Conservation (phyloP, 2,888 invertebrate genomes). For the Julus scandinavius region DNA sequence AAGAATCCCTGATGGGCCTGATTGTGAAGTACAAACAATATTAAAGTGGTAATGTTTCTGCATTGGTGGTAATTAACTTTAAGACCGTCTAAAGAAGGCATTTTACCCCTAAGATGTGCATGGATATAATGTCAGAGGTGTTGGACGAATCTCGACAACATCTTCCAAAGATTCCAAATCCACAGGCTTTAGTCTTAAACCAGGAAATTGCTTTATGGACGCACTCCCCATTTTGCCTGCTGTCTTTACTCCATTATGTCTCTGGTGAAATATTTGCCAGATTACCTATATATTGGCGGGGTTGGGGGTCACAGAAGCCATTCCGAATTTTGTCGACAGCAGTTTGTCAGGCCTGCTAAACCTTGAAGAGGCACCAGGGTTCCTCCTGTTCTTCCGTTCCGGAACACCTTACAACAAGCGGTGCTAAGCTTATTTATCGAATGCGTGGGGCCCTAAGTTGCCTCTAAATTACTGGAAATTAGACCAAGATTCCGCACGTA, state of each 20-base stretch:
- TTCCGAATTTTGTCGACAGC: background rate
- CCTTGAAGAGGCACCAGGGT: background rate
- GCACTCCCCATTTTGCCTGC: background rate
- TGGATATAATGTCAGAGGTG: background rate
- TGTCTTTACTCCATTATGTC: background rate
- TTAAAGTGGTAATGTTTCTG: too few relatives aligned
- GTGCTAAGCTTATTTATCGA: constrained; percentile 26
- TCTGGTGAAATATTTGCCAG: background rate
- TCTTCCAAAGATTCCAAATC: background rate
- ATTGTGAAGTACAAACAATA: too few relatives aligned
- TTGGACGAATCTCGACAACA: background rate
- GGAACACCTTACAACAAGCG: background rate
- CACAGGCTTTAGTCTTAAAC: background rate
- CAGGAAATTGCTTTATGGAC: background rate
- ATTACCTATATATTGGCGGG: background rate
- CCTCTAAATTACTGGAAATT: constrained; percentile 21
- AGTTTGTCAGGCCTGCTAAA: background rate
- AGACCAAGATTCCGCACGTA: constrained; percentile 33
- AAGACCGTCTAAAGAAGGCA: too few relatives aligned
- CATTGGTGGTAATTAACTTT: too few relatives aligned
- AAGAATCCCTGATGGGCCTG: too few relatives aligned
- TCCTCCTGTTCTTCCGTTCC: background rate
- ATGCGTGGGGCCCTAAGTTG: constrained; percentile 19
- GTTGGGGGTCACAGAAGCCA: background rate
- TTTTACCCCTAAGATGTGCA: background rate